Evolutionary conservation across 2,888 invertebrate genomes (phyloP).

Genomic region (Scaptodrosophila latifasciaeformis): DNA sequence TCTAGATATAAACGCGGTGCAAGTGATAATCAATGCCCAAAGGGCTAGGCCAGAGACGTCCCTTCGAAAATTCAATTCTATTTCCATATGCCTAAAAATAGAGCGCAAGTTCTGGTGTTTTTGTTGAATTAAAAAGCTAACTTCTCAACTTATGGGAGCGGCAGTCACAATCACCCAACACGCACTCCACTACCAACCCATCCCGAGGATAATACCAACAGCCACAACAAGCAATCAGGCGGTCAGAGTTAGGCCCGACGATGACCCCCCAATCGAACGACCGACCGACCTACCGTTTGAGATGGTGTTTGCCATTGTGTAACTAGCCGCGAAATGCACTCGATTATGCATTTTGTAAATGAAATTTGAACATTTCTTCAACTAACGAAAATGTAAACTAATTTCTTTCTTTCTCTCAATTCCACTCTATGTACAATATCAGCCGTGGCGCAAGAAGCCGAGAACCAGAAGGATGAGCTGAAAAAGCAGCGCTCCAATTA

Average conservation of each 20-base stretch:
- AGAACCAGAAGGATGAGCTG: constrained; percentile 87
- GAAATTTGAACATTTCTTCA: constrained; percentile 54
- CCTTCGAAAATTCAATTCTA: constrained; percentile 27
- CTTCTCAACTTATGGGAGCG: constrained; percentile 37
- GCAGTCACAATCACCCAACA: constrained; percentile 35
- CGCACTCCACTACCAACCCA: constrained; percentile 38
- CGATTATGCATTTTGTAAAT: constrained; percentile 66
- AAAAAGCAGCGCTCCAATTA: constrained; percentile 89
- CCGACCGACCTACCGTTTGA: constrained; percentile 6
- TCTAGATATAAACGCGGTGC: constrained; percentile 42
- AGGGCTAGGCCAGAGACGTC: constrained; percentile 21
- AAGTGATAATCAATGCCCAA: constrained; percentile 27
- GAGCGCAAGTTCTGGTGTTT: constrained; percentile 31
- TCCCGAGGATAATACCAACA: constrained; percentile 11
- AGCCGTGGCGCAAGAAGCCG: constrained; percentile 88
- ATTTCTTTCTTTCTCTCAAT: constrained; percentile 31
- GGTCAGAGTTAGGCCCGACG: constrained; percentile 1
- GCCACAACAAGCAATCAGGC: constrained; percentile 39
- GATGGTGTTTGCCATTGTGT: constrained; percentile 34
- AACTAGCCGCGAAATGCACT: constrained; percentile 60
- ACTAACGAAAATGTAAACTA: constrained; percentile 30
- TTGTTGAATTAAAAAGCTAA: constrained; percentile 35
- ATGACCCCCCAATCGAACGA: not conserved
- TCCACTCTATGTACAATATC: constrained; percentile 46
- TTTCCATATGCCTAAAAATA: constrained; percentile 21